A percentile compares a stretch with the other conserved stretches of the same genome.
Conservation (phyloP, 2,113 vertebrate genomes). For the Chaetops frenatus region DNA sequence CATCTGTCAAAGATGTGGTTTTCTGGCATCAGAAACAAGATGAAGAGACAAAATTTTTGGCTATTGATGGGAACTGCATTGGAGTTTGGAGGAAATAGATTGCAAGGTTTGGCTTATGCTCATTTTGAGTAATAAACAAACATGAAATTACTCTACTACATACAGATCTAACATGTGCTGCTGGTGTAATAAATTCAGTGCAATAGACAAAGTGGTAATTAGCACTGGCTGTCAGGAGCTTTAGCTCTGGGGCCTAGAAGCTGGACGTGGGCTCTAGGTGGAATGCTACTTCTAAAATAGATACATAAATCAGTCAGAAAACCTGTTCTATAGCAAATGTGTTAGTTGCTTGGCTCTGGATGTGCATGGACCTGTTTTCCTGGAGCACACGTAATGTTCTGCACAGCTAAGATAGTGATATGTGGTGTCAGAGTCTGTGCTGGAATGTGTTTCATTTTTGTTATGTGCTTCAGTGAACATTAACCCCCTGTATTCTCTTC, state of each 20-base stretch:
- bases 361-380: not conserved
- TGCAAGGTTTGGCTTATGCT: not conserved
- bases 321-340: not conserved
- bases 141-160: not conserved
- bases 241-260: not conserved
- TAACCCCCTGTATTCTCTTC: not conserved
- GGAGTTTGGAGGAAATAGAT: not conserved
- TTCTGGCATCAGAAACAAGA: not conserved
- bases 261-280: not conserved
- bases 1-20: not conserved
- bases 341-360: not conserved
- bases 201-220: not conserved
- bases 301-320: not conserved
- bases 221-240: not conserved
- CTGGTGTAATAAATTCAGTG: not conserved
- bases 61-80: not conserved
- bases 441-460: not conserved
- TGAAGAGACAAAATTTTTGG: not conserved
- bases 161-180: not conserved
- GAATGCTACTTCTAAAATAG: not conserved
- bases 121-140: not conserved
- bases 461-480: not conserved
- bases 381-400: not conserved
- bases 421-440: not conserved
- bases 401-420: not conserved